phyloP scores from a whole-genome alignment of 1,140 invertebrate genomes.

The Aphidius ervi region DNA sequence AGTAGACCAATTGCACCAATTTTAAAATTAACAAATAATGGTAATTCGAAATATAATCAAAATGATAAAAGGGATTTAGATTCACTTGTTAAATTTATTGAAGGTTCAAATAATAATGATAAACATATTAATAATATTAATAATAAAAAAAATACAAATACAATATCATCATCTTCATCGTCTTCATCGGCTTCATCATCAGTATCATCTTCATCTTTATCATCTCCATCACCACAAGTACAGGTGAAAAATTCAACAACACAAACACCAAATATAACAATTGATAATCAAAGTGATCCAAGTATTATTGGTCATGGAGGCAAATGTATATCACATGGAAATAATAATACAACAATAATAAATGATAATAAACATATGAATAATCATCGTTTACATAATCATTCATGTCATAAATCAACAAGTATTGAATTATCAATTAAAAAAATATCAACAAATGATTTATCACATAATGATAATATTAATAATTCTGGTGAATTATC shows the following conservation, averaged over 20 bases:
- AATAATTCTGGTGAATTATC: constrained; percentile 41
- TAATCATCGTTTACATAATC: constrained; percentile 43
- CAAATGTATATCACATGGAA: constrained; percentile 38
- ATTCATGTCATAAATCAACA: constrained; percentile 40
- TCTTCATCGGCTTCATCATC: too few species aligned
- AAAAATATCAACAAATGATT: constrained; percentile 48
- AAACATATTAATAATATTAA: constrained; percentile 54
- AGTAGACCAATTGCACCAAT: constrained; percentile 39
- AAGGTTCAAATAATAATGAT: constrained; percentile 35
- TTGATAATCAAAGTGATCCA: constrained; percentile 30
- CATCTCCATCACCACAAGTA: constrained; percentile 15
- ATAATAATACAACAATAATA: constrained; percentile 36
- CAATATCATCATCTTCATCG: background rate
- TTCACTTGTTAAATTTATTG: constrained; percentile 63
- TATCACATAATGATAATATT: constrained; percentile 35
- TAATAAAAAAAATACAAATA: constrained; percentile 60
- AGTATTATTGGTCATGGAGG: constrained; percentile 32
- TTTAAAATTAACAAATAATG: constrained; percentile 17
- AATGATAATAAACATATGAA: constrained; percentile 43
- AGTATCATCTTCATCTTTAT: too few species aligned
- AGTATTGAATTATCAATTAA: constrained; percentile 51
- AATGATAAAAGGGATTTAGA: constrained; percentile 54
- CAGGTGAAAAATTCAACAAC: constrained; percentile 50
- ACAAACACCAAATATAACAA: constrained; percentile 39
- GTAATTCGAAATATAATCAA: too few species aligned